Evolutionary conservation across 2,888 invertebrate species (phyloP).

Genomic region (Germaria angustata): DNA sequence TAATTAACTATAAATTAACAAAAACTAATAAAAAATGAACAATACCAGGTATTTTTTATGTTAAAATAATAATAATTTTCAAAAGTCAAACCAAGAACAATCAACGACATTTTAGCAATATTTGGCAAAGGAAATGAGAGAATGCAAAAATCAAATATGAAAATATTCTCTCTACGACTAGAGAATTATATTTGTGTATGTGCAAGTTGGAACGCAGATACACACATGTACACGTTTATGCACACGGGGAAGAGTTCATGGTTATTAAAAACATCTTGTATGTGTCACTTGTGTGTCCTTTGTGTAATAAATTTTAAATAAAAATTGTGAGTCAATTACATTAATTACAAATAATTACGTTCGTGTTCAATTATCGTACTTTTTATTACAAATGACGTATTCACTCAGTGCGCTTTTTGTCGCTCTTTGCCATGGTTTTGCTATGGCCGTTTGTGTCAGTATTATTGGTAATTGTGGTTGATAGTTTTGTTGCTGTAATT

Average conservation of each 20-base stretch:
- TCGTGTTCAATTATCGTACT: not conserved
- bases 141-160: not conserved
- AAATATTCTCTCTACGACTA: not conserved
- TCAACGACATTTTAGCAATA: not conserved
- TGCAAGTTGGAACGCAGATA: no score
- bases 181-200: no score
- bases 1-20: not conserved
- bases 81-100: not conserved
- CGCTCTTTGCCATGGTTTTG: not conserved
- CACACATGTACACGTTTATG: not conserved
- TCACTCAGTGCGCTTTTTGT: not conserved
- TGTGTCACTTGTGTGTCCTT: not conserved
- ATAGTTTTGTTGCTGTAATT: not conserved
- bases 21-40: not conserved
- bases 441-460: not conserved
- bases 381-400: not conserved
- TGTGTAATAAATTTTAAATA: not conserved
- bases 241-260: not conserved
- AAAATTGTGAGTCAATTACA: not conserved
- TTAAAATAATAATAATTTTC: not conserved
- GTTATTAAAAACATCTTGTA: not conserved
- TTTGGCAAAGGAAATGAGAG: not conserved
- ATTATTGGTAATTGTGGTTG: not conserved
- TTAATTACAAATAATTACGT: conserved; percentile 1
- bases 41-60: not conserved